A percentile compares a stretch with the other conserved stretches of the same genome.
These are phyloP conservation scores for Drosophila erecta DNA, from an alignment of 1,140 invertebrate species.

Conservation along the genomic window DNA sequence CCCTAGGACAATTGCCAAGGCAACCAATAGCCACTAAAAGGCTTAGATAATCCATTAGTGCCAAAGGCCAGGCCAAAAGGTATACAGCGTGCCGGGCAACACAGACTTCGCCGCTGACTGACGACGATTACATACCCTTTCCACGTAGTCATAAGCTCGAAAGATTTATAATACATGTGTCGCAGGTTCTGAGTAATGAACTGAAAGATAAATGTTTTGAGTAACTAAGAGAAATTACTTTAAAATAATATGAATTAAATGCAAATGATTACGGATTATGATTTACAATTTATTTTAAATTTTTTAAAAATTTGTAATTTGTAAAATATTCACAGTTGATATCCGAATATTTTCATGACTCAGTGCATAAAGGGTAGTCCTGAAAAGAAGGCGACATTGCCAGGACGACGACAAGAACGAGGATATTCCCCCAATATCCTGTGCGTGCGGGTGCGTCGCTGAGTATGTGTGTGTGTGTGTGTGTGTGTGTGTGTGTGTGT, in stretches of 20 bases:
- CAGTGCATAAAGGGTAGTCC: constrained; percentile 5
- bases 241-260: background rate
- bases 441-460: constrained; percentile 73
- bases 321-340: too few species aligned
- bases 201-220: background rate
- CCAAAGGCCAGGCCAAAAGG: constrained; percentile 58
- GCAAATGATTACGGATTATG: background rate
- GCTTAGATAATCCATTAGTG: constrained; percentile 83
- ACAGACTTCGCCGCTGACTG: too few species aligned
- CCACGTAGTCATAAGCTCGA: background rate
- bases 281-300: background rate
- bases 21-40: constrained; percentile 79
- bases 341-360: too few species aligned
- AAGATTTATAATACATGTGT: too few species aligned
- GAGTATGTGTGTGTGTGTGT: constrained; percentile 24
- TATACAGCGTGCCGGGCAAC: constrained; percentile 32
- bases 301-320: background rate
- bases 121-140: constrained; percentile 8
- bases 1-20: constrained; percentile 53
- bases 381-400: constrained; percentile 34
- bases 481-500: constrained; percentile 34
- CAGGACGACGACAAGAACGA: constrained; percentile 58
- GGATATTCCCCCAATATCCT: constrained; percentile 30
- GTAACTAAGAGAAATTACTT: background rate
- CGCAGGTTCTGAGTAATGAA: background rate